Conservation (phyloP, 2,888 invertebrate species). For the Hedychridium roseum region DNA sequence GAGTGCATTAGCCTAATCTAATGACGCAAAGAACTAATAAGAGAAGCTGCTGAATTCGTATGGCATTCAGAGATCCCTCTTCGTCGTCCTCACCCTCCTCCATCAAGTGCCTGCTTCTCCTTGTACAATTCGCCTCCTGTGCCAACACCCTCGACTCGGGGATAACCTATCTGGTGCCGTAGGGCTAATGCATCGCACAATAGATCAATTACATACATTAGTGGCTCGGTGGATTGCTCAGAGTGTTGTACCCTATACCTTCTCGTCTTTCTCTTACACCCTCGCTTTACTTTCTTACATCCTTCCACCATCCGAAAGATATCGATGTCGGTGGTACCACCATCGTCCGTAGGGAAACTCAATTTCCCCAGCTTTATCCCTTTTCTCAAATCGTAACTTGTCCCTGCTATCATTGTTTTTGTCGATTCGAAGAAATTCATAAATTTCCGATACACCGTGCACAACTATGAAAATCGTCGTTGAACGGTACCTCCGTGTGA, state of each 20-base stretch:
- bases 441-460: too few species aligned
- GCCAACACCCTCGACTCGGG: conserved; percentile 25
- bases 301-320: conserved; percentile 25
- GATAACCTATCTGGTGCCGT: conserved; percentile 46
- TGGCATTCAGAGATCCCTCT: conserved; percentile 37
- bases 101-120: too few species aligned
- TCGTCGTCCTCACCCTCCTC: conserved; percentile 14
- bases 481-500: too few species aligned
- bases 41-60: conserved; percentile 40
- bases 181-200: conserved; percentile 59
- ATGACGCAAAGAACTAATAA: conserved; percentile 51
- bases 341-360: too few species aligned
- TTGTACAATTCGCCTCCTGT: background rate
- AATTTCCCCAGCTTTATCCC: too few species aligned
- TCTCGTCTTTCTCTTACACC: conserved; percentile 20
- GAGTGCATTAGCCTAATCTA: conserved; percentile 52
- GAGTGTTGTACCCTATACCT: conserved; percentile 40
- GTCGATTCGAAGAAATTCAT: background rate
- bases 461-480: too few species aligned
- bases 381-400: too few species aligned
- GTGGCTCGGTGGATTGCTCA: conserved; percentile 48
- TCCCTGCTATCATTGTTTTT: too few species aligned
- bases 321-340: too few species aligned
- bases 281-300: conserved; percentile 21
- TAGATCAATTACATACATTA: conserved; percentile 63